A percentile compares a stretch with the other conserved stretches of the same genome.
Evolutionary conservation across 2,113 vertebrate genomes (phyloP).

Genomic region (Bos taurus): ARS-UCD2.0 NC_037342.1:28357001-28357500

Average conservation of each 20-base stretch:
- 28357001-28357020: fast-evolving
- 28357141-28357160: not conserved
- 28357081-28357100: fast-evolving
- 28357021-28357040: too few relatives aligned
- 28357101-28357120: not conserved
- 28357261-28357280: not conserved
- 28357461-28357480: not conserved
- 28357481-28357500: not conserved
- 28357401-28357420: not conserved
- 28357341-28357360: not conserved
- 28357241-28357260: not conserved
- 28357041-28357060: not conserved
- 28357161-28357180: not conserved
- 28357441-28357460: not conserved
- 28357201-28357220: not conserved
- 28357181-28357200: not conserved
- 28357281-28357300: not conserved
- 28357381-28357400: not conserved
- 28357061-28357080: fast-evolving
- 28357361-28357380: fast-evolving
- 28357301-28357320: not conserved
- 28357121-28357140: not conserved
- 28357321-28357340: not conserved
- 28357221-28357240: not conserved
- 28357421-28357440: not conserved